These are phyloP conservation scores for Machimus atricapillus DNA, from an alignment of 2,888 invertebrate species.

Conservation along the genomic window DNA sequence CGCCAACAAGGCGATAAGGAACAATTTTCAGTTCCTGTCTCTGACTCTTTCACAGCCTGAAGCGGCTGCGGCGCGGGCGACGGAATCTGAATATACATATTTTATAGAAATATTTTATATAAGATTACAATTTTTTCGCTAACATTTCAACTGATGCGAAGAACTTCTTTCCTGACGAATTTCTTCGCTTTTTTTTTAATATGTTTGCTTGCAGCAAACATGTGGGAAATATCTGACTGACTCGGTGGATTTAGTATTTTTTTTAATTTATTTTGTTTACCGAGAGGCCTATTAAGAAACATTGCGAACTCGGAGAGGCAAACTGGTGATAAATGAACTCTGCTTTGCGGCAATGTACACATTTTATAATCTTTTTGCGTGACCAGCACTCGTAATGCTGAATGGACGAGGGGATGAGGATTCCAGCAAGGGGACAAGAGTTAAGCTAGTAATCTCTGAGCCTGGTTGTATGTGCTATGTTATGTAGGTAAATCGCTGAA, in stretches of 20 bases:
- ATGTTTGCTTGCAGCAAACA: neutral
- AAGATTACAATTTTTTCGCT: neutral
- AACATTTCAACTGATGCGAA: neutral
- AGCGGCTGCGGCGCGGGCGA: neutral
- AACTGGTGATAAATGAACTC: conserved; percentile 14
- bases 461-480: neutral
- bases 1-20: neutral
- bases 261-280: conserved; percentile 30
- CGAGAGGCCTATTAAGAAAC: conserved; percentile 19
- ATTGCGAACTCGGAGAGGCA: conserved; percentile 2
- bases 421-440: neutral
- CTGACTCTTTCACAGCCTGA: neutral
- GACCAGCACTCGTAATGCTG: conserved; percentile 8
- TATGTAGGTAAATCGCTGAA: conserved; percentile 2
- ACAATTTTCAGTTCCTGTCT: conserved; percentile 17
- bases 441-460: neutral
- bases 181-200: neutral
- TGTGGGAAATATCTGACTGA: neutral
- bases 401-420: neutral
- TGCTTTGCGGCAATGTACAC: neutral
- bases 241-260: neutral
- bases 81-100: neutral
- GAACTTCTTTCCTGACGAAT: neutral
- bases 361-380: conserved; percentile 29
- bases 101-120: neutral